Evolutionary conservation across 2,888 invertebrate genomes (phyloP).

Genomic region (Meteorus colon): DNA sequence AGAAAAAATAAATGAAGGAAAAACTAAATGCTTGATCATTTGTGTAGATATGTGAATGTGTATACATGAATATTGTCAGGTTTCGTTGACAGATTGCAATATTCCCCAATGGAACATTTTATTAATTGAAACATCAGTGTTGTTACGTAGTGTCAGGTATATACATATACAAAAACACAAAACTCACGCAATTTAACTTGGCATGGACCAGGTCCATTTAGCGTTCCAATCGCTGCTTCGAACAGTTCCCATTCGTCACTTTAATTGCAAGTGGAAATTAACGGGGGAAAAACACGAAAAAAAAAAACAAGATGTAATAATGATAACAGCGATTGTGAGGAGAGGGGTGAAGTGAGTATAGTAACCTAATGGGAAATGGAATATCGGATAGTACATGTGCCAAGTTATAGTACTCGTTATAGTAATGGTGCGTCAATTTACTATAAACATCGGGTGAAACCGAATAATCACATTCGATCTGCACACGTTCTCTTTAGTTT

Average conservation of each 20-base stretch:
- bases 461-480: neutral
- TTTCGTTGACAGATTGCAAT: slow-evolving; percentile 20
- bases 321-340: neutral
- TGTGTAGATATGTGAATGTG: neutral
- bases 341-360: neutral
- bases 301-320: neutral
- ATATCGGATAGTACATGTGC: too few species aligned
- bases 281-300: slow-evolving; percentile 5
- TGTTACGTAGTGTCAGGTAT: slow-evolving; percentile 6
- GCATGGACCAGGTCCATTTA: slow-evolving; percentile 32
- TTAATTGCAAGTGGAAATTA: slow-evolving; percentile 34
- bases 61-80: slow-evolving; percentile 8
- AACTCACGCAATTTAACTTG: slow-evolving; percentile 38
- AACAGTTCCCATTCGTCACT: slow-evolving; percentile 38
- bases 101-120: slow-evolving; percentile 26
- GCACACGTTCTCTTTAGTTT: neutral
- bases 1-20: neutral
- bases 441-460: too few species aligned
- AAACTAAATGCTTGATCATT: neutral
- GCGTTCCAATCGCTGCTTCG: slow-evolving; percentile 33
- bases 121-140: slow-evolving; percentile 32
- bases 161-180: slow-evolving; percentile 27
- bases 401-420: too few species aligned
- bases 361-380: too few species aligned
- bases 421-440: too few species aligned